These are phyloP conservation scores for Platichthys stellatus DNA, from an alignment of 2,113 vertebrate genomes.

Conservation along the genomic window DNA sequence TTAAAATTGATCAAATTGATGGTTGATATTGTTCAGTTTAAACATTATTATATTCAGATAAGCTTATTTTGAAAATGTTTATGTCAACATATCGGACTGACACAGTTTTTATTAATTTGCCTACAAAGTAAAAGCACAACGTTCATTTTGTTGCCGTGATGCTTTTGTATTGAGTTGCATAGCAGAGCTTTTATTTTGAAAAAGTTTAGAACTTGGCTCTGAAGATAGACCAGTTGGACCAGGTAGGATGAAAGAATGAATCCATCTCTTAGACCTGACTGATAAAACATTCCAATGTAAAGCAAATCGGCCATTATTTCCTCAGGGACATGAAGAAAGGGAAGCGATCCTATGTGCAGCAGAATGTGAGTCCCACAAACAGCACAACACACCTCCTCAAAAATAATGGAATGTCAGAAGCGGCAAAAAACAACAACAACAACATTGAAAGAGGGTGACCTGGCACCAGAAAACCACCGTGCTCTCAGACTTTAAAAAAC, in stretches of 20 bases:
- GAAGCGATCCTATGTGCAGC: constrained; percentile 12
- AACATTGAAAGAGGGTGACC: constrained; percentile 22
- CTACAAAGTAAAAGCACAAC: too few relatives aligned
- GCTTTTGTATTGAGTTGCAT: too few relatives aligned
- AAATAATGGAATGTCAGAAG: constrained; percentile 33
- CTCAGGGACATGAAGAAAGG: not conserved
- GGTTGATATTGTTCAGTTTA: too few relatives aligned
- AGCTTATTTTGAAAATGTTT: too few relatives aligned
- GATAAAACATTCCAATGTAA: constrained; percentile 3
- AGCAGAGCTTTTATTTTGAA: too few relatives aligned
- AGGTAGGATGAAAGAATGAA: not conserved
- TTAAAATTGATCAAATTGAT: too few relatives aligned
- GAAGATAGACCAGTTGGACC: too few relatives aligned
- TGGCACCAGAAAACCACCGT: constrained; percentile 33
- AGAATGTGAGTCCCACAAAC: constrained; percentile 18
- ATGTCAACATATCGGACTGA: too few relatives aligned
- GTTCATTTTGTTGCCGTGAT: too few relatives aligned
- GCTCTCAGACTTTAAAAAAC: constrained; percentile 33
- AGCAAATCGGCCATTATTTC: not conserved
- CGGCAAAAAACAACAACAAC: not conserved
- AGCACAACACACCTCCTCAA: not conserved
- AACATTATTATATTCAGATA: too few relatives aligned
- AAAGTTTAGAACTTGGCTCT: too few relatives aligned
- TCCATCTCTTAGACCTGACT: not conserved
- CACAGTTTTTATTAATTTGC: too few relatives aligned